Conservation (phyloP, 2,797 vertebrate species). For the Falco cherrug region DNA sequence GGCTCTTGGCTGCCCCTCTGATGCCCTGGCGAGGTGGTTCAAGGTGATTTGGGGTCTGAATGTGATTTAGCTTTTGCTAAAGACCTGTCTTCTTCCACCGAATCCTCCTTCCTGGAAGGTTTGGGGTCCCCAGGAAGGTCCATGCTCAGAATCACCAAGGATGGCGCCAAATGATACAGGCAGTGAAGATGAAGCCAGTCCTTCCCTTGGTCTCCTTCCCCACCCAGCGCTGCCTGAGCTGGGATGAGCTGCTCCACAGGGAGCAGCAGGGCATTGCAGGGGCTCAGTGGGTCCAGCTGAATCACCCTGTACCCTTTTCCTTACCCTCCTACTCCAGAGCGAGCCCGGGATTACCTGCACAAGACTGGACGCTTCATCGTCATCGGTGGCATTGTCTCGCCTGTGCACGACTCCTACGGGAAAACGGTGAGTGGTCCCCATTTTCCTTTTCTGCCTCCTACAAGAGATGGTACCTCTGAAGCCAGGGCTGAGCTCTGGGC, state of each 20-base stretch:
- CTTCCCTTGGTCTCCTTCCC: neutral
- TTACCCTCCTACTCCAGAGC: slow-evolving; percentile 79
- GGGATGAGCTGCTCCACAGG: neutral
- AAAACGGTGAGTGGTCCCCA: slow-evolving; percentile 84
- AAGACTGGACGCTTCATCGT: slow-evolving; percentile 95
- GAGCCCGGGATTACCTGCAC: slow-evolving; percentile 94
- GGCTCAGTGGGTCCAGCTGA: neutral
- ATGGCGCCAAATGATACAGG: rapidly evolving
- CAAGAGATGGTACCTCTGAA: rapidly evolving
- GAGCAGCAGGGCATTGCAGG: rapidly evolving
- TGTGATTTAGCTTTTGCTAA: neutral
- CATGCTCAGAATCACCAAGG: neutral
- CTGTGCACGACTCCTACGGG: slow-evolving; percentile 96
- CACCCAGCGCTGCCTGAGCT: rapidly evolving
- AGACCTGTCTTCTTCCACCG: neutral
- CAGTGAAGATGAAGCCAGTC: neutral
- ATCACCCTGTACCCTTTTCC: neutral
- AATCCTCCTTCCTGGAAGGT: neutral
- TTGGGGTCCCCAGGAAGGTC: neutral
- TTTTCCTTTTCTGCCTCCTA: neutral
- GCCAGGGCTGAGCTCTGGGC: neutral
- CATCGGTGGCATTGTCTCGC: slow-evolving; percentile 97
- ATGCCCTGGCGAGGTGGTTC: neutral
- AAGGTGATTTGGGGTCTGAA: neutral
- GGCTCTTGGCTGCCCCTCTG: neutral